These are phyloP conservation scores for Eurypyga helias DNA, from an alignment of 2,113 vertebrate species.

Conservation along the genomic window DNA sequence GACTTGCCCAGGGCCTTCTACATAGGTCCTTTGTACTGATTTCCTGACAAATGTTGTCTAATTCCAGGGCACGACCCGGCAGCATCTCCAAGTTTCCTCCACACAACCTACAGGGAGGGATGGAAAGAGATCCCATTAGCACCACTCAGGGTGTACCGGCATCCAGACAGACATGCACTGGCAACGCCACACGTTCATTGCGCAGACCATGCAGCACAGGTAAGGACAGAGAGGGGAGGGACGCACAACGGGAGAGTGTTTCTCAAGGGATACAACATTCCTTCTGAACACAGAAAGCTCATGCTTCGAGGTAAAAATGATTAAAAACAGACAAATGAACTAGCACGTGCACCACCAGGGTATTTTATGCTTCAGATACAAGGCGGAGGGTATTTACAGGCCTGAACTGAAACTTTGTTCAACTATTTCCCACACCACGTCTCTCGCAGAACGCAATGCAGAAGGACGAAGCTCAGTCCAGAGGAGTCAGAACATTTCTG, in stretches of 20 bases:
- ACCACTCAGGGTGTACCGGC: neutral
- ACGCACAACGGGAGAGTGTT: neutral
- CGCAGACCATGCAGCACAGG: conserved; percentile 29
- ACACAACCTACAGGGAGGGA: conserved; percentile 79
- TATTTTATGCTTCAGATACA: neutral
- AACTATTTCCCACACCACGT: neutral
- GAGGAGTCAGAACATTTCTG: neutral
- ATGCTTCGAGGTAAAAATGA: conserved; percentile 10
- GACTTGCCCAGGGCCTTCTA: conserved; percentile 41
- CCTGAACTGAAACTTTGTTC: neutral
- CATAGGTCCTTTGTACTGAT: conserved; percentile 85
- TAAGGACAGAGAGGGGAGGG: neutral
- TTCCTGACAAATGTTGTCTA: conserved; percentile 84
- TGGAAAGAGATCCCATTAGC: conserved; percentile 8
- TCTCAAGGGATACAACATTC: neutral
- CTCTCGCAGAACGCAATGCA: neutral
- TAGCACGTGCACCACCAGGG: neutral
- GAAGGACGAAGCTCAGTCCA: neutral
- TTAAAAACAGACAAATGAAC: neutral
- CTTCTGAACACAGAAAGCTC: conserved; percentile 47
- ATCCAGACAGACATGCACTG: neutral
- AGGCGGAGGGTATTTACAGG: neutral
- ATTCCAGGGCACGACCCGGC: conserved; percentile 87
- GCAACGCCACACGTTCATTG: neutral
- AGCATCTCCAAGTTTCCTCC: conserved; percentile 89